phyloP scores from a whole-genome alignment of 2,113 vertebrate genomes.

The Cebus imitator region DNA sequence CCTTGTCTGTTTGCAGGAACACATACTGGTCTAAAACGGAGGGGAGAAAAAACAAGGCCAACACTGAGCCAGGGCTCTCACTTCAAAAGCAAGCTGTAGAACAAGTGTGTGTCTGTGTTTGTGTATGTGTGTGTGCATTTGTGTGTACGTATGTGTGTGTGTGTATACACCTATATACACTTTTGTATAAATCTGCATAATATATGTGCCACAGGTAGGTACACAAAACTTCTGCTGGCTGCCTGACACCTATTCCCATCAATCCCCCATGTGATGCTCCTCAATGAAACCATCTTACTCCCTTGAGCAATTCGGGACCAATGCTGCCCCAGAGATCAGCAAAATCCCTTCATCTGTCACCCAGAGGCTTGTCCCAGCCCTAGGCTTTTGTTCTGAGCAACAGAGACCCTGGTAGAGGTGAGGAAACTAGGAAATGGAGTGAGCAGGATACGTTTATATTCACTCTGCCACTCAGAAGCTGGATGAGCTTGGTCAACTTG shows the following conservation, averaged over 20 bases:
- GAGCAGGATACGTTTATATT: neutral
- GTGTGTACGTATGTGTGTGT: too few species aligned
- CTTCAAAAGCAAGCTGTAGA: neutral
- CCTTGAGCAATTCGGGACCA: neutral
- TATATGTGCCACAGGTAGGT: neutral
- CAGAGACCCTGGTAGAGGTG: neutral
- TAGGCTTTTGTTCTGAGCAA: neutral
- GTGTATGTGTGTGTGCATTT: too few species aligned
- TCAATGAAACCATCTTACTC: neutral
- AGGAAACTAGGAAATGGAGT: neutral
- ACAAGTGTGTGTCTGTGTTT: neutral
- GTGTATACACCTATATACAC: neutral
- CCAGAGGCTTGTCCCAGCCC: neutral
- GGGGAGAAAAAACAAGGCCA: neutral
- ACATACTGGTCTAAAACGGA: neutral
- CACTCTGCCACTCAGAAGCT: neutral
- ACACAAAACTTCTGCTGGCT: neutral
- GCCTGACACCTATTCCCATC: neutral
- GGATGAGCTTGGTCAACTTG: neutral
- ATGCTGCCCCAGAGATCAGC: neutral
- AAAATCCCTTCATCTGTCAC: neutral
- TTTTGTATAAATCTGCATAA: neutral
- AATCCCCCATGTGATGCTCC: neutral
- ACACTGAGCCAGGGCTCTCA: neutral
- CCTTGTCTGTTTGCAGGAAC: conserved; percentile 38